phyloP scores from a whole-genome alignment of 1,140 invertebrate species.

The Neotoxoptera formosana region DNA sequence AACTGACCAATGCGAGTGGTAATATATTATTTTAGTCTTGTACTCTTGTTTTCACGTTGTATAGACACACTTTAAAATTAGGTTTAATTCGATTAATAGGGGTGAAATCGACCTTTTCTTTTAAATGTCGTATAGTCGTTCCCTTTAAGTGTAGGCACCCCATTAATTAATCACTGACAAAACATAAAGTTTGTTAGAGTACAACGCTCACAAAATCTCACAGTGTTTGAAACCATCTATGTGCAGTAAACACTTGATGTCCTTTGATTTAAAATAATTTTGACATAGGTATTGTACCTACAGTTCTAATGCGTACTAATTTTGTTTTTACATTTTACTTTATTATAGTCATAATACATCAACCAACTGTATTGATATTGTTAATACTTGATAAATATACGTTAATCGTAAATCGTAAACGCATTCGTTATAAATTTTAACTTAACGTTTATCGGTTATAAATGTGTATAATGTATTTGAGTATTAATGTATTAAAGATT shows the following conservation, averaged over 20 bases:
- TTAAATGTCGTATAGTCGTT: background rate
- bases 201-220: background rate
- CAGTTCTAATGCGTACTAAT: background rate
- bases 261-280: background rate
- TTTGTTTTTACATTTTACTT: background rate
- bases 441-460: no score
- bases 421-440: no score
- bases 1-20: background rate
- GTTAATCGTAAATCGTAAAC: background rate
- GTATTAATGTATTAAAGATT: no score
- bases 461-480: no score
- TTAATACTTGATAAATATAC: background rate
- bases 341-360: no score
- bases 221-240: background rate
- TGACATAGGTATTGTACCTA: background rate
- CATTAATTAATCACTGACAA: background rate
- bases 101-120: background rate
- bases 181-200: background rate
- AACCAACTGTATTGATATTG: background rate
- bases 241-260: background rate
- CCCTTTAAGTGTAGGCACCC: no score
- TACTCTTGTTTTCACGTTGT: background rate
- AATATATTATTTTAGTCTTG: background rate
- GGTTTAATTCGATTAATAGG: background rate
- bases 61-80: background rate